These are phyloP conservation scores for Amphimedon queenslandica DNA, from an alignment of 37 sponge, comb jelly and placozoan genomes.

Conservation along the genomic window DNA sequence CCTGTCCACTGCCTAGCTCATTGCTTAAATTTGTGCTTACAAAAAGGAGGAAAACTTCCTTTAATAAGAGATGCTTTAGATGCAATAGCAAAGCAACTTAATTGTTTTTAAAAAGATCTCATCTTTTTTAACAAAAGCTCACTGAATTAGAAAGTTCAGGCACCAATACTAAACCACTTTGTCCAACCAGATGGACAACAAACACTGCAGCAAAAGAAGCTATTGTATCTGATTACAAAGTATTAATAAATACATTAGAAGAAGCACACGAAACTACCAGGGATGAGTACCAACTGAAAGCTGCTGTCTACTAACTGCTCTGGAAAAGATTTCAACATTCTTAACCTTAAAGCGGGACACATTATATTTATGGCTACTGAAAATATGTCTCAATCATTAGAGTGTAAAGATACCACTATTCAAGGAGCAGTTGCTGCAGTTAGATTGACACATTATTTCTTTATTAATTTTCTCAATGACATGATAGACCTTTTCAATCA, in stretches of 20 bases:
- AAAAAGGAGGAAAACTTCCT: conserved; percentile 25
- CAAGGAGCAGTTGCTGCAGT: too few relatives aligned
- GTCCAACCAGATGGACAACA: conserved; percentile 63
- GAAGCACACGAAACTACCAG: conserved; percentile 43
- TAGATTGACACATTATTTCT: too few relatives aligned
- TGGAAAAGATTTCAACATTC: too few relatives aligned
- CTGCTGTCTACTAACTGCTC: conserved; percentile 24
- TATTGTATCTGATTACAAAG: conserved; percentile 22
- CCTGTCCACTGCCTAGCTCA: conserved; percentile 53
- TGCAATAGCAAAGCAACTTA: conserved; percentile 21
- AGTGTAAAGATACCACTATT: too few relatives aligned
- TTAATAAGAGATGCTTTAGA: conserved; percentile 49
- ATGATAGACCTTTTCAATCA: too few relatives aligned
- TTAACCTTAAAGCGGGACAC: too few relatives aligned
- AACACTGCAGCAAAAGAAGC: conserved; percentile 41
- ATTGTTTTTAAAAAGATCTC: conserved; percentile 16
- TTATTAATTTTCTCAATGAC: too few relatives aligned
- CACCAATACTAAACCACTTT: conserved; percentile 36
- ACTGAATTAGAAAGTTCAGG: conserved; percentile 14
- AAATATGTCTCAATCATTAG: too few relatives aligned
- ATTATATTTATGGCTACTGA: too few relatives aligned
- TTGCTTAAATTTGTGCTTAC: conserved; percentile 41
- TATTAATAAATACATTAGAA: conserved; percentile 36
- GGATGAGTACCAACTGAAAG: conserved; percentile 52
- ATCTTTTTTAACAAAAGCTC: conserved; percentile 21